These are phyloP conservation scores for Drosophila neutralis DNA, from an alignment of 2,888 invertebrate genomes.

Conservation along the genomic window DNA sequence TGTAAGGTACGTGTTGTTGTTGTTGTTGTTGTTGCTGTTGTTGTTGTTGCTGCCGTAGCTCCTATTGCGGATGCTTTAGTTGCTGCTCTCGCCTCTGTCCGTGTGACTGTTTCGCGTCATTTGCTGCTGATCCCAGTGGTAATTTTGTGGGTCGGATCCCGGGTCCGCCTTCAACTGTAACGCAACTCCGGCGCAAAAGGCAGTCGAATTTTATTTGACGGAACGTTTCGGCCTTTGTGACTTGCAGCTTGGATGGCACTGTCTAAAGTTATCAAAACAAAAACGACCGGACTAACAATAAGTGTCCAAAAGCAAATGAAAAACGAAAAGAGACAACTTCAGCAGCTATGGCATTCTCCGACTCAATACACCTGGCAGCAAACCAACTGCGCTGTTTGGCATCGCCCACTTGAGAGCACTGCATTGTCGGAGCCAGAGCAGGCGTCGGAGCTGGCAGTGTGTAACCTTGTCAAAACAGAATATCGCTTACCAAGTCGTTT, in stretches of 20 bases:
- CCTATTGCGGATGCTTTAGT: slow-evolving; percentile 9
- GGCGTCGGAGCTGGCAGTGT: slow-evolving; percentile 14
- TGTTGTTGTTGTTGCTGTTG: slow-evolving; percentile 22
- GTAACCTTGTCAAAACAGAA: slow-evolving; percentile 66
- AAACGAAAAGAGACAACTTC: slow-evolving; percentile 16
- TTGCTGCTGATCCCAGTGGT: slow-evolving; percentile 78
- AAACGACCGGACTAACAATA: slow-evolving; percentile 59
- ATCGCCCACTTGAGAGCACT: slow-evolving; percentile 43
- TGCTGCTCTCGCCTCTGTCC: slow-evolving; percentile 49
- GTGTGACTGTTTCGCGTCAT: slow-evolving; percentile 81
- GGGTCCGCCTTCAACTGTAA: slow-evolving; percentile 35
- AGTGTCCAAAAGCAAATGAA: slow-evolving; percentile 47
- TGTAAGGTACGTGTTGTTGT: slow-evolving; percentile 59
- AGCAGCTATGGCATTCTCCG: slow-evolving; percentile 12
- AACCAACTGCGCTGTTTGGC: slow-evolving; percentile 64
- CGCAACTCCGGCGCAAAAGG: slow-evolving; percentile 44
- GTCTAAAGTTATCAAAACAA: slow-evolving; percentile 69
- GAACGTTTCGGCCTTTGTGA: slow-evolving; percentile 38
- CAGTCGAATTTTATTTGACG: slow-evolving; percentile 71
- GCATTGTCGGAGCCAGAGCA: slow-evolving; percentile 17
- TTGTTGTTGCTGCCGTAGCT: slow-evolving; percentile 10
- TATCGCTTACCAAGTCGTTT: slow-evolving; percentile 81
- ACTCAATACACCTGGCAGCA: slow-evolving; percentile 67
- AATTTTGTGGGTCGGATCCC: slow-evolving; percentile 70
- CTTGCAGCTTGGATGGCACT: slow-evolving; percentile 33